Conservation (phyloP, 2,888 invertebrate genomes). For the Lasiommata megera region DNA sequence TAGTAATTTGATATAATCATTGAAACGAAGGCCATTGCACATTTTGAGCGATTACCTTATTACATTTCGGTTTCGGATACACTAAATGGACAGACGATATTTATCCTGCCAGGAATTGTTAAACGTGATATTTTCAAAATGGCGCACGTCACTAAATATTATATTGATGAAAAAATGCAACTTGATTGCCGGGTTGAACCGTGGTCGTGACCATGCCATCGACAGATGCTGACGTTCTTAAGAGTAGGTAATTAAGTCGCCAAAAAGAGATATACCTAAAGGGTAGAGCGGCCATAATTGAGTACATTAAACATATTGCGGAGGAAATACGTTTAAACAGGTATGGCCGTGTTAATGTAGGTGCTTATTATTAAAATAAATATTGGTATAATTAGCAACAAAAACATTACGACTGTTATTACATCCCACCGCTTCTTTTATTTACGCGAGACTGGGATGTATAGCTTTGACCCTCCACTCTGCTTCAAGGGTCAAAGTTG, state of each 20-base stretch:
- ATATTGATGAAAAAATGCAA: neutral
- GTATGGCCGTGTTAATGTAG: too few species aligned
- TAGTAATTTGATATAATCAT: too few species aligned
- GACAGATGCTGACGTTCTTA: neutral
- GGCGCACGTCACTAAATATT: neutral
- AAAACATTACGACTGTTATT: too few species aligned
- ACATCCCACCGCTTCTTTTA: too few species aligned
- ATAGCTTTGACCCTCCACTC: too few species aligned
- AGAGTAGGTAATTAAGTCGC: neutral
- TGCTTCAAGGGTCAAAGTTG: too few species aligned
- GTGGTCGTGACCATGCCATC: neutral
- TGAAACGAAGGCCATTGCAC: neutral
- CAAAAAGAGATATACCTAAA: neutral
- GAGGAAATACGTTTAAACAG: too few species aligned
- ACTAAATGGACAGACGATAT: neutral
- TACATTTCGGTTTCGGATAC: neutral
- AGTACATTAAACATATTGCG: too few species aligned
- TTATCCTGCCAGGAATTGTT: conserved; percentile 4
- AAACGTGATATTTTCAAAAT: neutral
- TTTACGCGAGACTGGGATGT: too few species aligned
- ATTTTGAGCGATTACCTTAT: neutral
- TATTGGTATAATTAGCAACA: too few species aligned
- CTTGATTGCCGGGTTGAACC: neutral
- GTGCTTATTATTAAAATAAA: too few species aligned
- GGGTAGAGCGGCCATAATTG: neutral